Conservation (phyloP, 2,113 vertebrate species). For the Callithrix jacchus region DNA sequence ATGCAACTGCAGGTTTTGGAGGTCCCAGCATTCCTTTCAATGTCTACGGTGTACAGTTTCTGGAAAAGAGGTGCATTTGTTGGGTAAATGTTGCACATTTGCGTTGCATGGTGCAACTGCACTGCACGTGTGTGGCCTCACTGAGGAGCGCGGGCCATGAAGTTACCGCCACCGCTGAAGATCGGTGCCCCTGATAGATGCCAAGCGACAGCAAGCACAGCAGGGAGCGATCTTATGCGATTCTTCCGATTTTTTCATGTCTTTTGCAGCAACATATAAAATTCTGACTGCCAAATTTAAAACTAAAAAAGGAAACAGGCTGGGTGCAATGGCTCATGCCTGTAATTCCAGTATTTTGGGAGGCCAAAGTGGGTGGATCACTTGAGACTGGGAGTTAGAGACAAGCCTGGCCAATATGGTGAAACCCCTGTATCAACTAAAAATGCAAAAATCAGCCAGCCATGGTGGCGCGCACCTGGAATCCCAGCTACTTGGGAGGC, state of each 20-base stretch:
- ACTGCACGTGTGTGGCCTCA: fast-evolving
- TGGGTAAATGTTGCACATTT: fast-evolving
- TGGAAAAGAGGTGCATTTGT: no score
- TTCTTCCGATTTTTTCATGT: neutral
- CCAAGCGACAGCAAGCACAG: fast-evolving
- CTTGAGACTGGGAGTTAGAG: no score
- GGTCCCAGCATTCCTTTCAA: neutral
- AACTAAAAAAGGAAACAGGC: neutral
- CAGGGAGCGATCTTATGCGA: fast-evolving
- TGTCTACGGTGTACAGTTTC: neutral
- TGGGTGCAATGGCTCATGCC: no score
- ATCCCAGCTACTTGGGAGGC: no score
- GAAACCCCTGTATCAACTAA: no score
- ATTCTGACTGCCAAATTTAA: neutral
- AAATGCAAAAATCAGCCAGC: no score
- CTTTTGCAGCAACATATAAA: neutral
- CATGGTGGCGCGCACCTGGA: no score
- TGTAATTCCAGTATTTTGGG: no score
- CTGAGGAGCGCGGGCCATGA: fast-evolving
- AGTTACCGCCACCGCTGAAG: fast-evolving
- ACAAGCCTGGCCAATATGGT: no score
- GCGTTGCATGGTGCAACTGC: fast-evolving
- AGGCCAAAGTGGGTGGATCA: no score
- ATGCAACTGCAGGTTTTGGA: fast-evolving
- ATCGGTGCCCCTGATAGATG: fast-evolving